phyloP scores from a whole-genome alignment of 1,140 invertebrate species.

The Yoshiicerus persimilis region DNA sequence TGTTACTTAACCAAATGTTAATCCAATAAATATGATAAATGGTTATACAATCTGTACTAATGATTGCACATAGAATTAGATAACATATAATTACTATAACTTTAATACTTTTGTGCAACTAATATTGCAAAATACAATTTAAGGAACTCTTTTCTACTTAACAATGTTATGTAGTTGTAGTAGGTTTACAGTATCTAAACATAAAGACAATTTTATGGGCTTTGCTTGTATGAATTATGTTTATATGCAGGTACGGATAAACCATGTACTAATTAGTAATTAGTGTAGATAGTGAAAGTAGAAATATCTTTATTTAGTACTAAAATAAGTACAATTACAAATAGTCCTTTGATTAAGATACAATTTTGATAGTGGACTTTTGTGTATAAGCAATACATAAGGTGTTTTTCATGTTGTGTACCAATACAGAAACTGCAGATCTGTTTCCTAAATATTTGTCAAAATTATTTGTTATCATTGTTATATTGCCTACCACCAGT shows the following conservation, averaged over 20 bases:
- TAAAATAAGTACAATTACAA: not conserved
- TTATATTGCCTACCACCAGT: not conserved
- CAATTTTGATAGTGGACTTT: not conserved
- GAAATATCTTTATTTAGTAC: not conserved
- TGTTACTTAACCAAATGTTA: not conserved
- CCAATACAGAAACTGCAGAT: not conserved
- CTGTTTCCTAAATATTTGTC: not conserved
- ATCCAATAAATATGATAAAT: not conserved
- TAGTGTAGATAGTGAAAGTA: not conserved
- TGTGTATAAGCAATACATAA: not conserved
- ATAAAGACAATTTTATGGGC: not conserved
- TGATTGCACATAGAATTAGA: not conserved
- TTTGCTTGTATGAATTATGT: not conserved
- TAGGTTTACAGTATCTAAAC: not conserved
- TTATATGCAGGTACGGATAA: not conserved
- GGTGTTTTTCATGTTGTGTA: not conserved
- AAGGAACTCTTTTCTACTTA: not conserved
- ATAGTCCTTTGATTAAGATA: not conserved
- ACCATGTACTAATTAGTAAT: not conserved
- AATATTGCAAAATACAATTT: not conserved
- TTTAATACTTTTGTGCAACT: not conserved
- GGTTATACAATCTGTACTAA: not conserved
- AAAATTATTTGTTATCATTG: not conserved
- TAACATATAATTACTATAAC: not conserved
- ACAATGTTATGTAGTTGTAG: not conserved